Conservation (phyloP, 2,797 vertebrate species). For the Nannoperca obscura region DNA sequence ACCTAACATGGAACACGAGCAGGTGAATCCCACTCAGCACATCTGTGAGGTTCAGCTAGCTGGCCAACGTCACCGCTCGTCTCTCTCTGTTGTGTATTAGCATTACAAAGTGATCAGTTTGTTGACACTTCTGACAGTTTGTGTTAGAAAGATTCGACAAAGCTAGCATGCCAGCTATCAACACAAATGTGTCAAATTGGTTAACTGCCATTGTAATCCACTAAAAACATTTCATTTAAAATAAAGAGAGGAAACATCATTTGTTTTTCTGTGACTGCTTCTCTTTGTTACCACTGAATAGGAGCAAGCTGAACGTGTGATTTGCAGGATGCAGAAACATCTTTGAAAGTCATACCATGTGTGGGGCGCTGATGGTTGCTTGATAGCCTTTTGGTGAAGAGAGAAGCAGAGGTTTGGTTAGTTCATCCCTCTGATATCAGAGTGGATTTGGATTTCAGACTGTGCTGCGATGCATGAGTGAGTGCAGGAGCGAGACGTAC, state of each 20-base stretch:
- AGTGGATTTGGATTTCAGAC: not conserved
- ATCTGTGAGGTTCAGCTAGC: not conserved
- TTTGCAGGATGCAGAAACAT: constrained; percentile 34
- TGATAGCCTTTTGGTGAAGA: constrained; percentile 91
- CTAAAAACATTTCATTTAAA: not conserved
- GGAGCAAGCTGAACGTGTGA: constrained; percentile 1
- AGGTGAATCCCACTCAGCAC: not conserved
- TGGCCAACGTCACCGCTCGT: not conserved
- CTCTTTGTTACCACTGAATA: constrained; percentile 5
- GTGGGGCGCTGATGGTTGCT: constrained; percentile 99
- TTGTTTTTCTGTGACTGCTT: not conserved
- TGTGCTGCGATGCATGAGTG: not conserved
- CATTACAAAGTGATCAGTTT: not conserved
- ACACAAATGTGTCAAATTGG: not conserved
- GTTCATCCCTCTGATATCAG: constrained; percentile 8
- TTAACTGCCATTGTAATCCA: not conserved
- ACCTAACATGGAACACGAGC: not conserved
- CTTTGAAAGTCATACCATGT: constrained; percentile 91
- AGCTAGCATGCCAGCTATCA: not conserved
- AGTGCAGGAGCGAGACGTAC: constrained; percentile 43
- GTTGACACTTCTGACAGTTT: not conserved
- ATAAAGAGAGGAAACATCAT: not conserved
- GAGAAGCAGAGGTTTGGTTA: constrained; percentile 60
- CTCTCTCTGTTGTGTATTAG: not conserved
- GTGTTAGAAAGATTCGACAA: not conserved